A percentile compares a stretch with the other conserved stretches of the same genome.
These are phyloP conservation scores for Meloe dianella DNA, from an alignment of 2,888 invertebrate species.

Conservation along the genomic window DNA sequence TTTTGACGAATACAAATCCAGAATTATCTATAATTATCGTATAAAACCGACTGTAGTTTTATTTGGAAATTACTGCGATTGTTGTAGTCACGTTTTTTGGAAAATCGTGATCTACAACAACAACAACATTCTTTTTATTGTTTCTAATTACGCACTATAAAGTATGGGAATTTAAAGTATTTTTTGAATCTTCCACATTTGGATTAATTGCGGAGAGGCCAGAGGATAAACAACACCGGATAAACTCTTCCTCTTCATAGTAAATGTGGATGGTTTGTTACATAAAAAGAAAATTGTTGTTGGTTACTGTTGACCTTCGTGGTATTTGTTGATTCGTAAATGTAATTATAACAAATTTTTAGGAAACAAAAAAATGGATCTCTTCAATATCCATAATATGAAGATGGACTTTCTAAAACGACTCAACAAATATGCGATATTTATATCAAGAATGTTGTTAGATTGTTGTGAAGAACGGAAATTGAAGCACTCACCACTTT, in stretches of 20 bases:
- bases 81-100: slow-evolving; percentile 15
- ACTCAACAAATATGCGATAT: background rate
- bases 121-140: slow-evolving; percentile 12
- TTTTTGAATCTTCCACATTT: background rate
- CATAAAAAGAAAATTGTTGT: no score
- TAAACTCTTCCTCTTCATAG: background rate
- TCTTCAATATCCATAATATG: no score
- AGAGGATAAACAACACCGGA: background rate
- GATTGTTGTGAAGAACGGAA: slow-evolving; percentile 17
- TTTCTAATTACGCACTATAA: slow-evolving; percentile 6
- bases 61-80: slow-evolving; percentile 11
- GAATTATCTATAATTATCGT: slow-evolving; percentile 8
- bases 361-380: no score
- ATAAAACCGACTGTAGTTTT: slow-evolving; percentile 1
- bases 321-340: slow-evolving; percentile 1
- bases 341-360: background rate
- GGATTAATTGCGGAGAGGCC: background rate
- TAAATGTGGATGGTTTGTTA: no score
- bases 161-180: background rate
- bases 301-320: background rate
- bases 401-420: background rate
- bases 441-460: slow-evolving; percentile 6
- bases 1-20: slow-evolving; percentile 4
- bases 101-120: slow-evolving; percentile 18
- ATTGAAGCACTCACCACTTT: slow-evolving; percentile 25